Evolutionary conservation across 2,113 vertebrate species (phyloP).

Genomic region (Lichenostomus cassidix): DNA sequence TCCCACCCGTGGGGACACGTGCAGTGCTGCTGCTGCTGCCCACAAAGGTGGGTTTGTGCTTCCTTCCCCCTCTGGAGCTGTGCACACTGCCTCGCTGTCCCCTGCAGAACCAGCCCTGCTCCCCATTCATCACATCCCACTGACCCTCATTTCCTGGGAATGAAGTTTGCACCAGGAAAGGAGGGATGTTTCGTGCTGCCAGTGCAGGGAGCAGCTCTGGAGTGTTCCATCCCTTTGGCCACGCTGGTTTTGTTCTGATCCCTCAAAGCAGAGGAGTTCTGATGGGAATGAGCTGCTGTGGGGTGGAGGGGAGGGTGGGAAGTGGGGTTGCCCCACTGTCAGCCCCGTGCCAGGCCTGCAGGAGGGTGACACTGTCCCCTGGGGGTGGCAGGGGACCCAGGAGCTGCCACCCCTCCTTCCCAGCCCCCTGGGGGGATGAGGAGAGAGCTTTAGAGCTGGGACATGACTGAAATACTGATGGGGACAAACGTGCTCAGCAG

Average conservation of each 20-base stretch:
- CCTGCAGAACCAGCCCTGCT: background rate
- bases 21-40: background rate
- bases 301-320: background rate
- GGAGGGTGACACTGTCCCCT: background rate
- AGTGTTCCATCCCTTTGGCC: background rate
- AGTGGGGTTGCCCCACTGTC: background rate
- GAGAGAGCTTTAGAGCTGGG: background rate
- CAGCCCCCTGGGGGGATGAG: background rate
- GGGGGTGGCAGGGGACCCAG: fast-evolving
- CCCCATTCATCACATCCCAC: background rate
- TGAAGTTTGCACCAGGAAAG: background rate
- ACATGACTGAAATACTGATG: background rate
- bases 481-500: background rate
- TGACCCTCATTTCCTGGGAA: background rate
- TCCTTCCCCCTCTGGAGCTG: background rate
- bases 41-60: conserved; percentile 12
- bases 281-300: background rate
- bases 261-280: background rate
- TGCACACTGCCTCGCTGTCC: conserved; percentile 3
- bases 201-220: background rate
- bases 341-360: background rate
- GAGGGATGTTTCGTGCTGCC: background rate
- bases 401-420: background rate
- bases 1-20: background rate
- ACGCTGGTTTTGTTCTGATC: background rate